Evolutionary conservation across 2,113 vertebrate species (phyloP).

Genomic region (Saguinus midas): DNA sequence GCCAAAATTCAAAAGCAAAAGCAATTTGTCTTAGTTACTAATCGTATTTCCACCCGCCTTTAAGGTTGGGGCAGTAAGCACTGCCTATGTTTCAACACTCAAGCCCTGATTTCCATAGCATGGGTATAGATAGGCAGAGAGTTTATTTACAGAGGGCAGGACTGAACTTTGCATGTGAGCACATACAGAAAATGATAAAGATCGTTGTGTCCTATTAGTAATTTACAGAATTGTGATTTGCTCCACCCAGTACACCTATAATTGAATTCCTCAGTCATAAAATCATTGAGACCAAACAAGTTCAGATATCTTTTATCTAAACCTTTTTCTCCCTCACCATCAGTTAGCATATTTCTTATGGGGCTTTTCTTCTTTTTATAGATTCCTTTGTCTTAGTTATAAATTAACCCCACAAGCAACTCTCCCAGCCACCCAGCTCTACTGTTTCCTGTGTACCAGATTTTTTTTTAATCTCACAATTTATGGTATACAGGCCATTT

Average conservation of each 20-base stretch:
- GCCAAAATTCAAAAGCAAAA: constrained; percentile 2
- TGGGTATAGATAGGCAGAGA: constrained; percentile 43
- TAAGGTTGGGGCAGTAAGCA: constrained; percentile 45
- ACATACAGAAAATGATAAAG: constrained; percentile 81
- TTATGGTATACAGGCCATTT: constrained; percentile 57
- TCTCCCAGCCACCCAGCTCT: constrained; percentile 72
- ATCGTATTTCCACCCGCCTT: background rate
- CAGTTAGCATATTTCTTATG: constrained; percentile 82
- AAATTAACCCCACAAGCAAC: constrained; percentile 85
- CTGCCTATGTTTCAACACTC: background rate
- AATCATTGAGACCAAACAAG: constrained; percentile 83
- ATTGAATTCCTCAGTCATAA: constrained; percentile 90
- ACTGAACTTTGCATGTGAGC: constrained; percentile 77
- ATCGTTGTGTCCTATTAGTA: constrained; percentile 81
- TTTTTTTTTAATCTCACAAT: constrained; percentile 55
- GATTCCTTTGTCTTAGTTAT: constrained; percentile 86
- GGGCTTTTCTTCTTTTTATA: constrained; percentile 84
- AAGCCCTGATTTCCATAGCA: constrained; percentile 5
- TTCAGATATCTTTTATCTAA: constrained; percentile 84
- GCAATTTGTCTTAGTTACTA: background rate
- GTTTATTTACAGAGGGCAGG: constrained; percentile 82
- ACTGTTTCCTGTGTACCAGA: constrained; percentile 65
- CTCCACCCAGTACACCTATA: constrained; percentile 86
- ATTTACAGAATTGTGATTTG: constrained; percentile 86
- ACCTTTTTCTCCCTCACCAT: constrained; percentile 71